A percentile compares a stretch with the other conserved stretches of the same genome.
phyloP scores from a whole-genome alignment of 1,140 invertebrate species.

The Drosophila bocqueti region DNA sequence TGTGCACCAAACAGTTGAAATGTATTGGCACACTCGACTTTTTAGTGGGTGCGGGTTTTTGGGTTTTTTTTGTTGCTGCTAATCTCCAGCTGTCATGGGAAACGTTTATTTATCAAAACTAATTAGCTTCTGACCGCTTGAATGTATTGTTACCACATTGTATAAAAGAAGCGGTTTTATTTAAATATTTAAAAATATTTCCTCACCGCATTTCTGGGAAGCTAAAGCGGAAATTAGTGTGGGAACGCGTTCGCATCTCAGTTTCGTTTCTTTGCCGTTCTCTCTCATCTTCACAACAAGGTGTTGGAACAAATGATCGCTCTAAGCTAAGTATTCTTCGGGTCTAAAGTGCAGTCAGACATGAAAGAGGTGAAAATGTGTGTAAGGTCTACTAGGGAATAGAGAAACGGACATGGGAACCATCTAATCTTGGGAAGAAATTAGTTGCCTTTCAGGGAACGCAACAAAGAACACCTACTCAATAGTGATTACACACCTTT shows the following conservation, averaged over 20 bases:
- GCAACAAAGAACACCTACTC: slow-evolving; percentile 22
- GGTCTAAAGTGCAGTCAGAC: slow-evolving; percentile 50
- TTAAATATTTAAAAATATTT: slow-evolving; percentile 69
- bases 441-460: slow-evolving; percentile 8
- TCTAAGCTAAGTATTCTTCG: slow-evolving; percentile 29
- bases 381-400: slow-evolving; percentile 9
- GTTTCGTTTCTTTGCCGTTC: slow-evolving; percentile 27
- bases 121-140: slow-evolving; percentile 58
- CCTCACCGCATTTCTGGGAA: slow-evolving; percentile 54
- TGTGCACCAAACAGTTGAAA: slow-evolving; percentile 16
- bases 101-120: slow-evolving; percentile 55
- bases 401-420: slow-evolving; percentile 23
- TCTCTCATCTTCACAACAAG: slow-evolving; percentile 29
- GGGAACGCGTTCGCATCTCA: slow-evolving; percentile 57
- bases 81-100: slow-evolving; percentile 46
- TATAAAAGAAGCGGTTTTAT: slow-evolving; percentile 63
- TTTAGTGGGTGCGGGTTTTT: slow-evolving; percentile 36
- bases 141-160: slow-evolving; percentile 46
- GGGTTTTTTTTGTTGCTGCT: slow-evolving; percentile 16
- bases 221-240: slow-evolving; percentile 67
- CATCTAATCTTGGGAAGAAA: slow-evolving; percentile 38
- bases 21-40: slow-evolving; percentile 14
- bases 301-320: slow-evolving; percentile 64
- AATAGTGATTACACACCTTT: background rate
- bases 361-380: slow-evolving; percentile 48